Evolutionary conservation across 2,888 invertebrate species (phyloP).

Genomic region (Strigamia maritima): DNA sequence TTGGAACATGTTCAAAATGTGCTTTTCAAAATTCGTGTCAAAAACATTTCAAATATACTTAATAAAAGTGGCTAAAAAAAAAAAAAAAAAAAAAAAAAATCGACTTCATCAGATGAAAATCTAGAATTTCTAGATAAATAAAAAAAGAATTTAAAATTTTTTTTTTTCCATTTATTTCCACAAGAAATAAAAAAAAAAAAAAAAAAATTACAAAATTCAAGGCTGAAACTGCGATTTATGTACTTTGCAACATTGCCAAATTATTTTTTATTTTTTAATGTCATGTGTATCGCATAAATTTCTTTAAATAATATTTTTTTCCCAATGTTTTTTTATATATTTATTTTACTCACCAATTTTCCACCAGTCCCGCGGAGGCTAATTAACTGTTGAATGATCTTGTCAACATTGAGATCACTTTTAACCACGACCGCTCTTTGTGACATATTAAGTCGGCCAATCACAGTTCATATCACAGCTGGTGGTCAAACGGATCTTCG

Average conservation of each 20-base stretch:
- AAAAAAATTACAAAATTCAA: not conserved
- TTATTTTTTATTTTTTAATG: no score
- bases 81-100: no score
- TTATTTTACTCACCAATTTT: constrained; percentile 15
- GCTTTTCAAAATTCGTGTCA: not conserved
- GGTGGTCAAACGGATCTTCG: not conserved
- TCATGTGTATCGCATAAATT: not conserved
- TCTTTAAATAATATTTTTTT: not conserved
- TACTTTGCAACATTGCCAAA: not conserved
- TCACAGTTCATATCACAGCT: constrained; percentile 35
- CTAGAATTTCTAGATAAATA: no score
- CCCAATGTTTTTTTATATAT: no score
- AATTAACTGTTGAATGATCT: constrained; percentile 41
- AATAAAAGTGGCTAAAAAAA: no score
- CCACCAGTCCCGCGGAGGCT: not conserved
- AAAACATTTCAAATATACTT: no score
- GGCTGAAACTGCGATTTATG: not conserved
- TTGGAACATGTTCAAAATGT: not conserved
- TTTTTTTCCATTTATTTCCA: no score
- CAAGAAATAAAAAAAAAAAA: no score
- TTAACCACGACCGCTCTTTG: not conserved
- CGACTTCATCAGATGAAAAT: no score
- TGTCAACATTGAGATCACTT: constrained; percentile 44
- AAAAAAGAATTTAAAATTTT: no score
- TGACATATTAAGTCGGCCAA: not conserved